Conservation (phyloP, 2,888 invertebrate genomes). For the Meliscaeva auricollis region DNA sequence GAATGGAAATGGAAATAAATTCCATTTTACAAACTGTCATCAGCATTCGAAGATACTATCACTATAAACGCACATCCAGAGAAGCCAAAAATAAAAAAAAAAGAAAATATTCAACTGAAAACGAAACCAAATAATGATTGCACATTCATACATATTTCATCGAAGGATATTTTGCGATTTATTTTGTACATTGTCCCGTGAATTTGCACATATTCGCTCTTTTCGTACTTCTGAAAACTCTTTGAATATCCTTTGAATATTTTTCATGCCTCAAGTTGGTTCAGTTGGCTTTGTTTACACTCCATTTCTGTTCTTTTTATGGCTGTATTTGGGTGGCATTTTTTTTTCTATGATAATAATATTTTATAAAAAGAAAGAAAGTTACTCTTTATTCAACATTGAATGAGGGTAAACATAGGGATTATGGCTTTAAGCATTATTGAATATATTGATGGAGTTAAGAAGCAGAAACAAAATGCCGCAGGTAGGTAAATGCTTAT, state of each 20-base stretch:
- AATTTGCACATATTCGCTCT: constrained; percentile 10
- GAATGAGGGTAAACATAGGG: not conserved
- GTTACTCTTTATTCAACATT: not conserved
- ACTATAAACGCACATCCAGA: constrained; percentile 43
- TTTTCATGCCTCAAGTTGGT: constrained; percentile 9
- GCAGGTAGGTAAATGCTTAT: not conserved
- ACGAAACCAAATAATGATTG: constrained; percentile 44
- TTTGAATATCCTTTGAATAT: constrained; percentile 12
- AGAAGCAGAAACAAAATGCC: not conserved
- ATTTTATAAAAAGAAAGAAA: not conserved
- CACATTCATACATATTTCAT: constrained; percentile 64
- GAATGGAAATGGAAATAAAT: constrained; percentile 47
- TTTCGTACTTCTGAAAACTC: not conserved
- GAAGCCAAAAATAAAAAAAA: not conserved
- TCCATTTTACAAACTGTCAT: constrained; percentile 67
- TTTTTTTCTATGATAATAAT: constrained; percentile 6
- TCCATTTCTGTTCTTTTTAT: constrained; percentile 3
- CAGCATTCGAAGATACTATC: constrained; percentile 62
- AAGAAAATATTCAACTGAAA: constrained; percentile 15
- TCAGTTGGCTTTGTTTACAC: constrained; percentile 3
- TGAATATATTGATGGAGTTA: not conserved
- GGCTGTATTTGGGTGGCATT: not conserved
- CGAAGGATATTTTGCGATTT: constrained; percentile 56
- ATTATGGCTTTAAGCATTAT: not conserved
- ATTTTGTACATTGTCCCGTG: constrained; percentile 37